Evolutionary conservation across 1,140 invertebrate species (phyloP), one percentile per base, ranked within the genome.

Genomic region (Achroia grisella): DNA sequence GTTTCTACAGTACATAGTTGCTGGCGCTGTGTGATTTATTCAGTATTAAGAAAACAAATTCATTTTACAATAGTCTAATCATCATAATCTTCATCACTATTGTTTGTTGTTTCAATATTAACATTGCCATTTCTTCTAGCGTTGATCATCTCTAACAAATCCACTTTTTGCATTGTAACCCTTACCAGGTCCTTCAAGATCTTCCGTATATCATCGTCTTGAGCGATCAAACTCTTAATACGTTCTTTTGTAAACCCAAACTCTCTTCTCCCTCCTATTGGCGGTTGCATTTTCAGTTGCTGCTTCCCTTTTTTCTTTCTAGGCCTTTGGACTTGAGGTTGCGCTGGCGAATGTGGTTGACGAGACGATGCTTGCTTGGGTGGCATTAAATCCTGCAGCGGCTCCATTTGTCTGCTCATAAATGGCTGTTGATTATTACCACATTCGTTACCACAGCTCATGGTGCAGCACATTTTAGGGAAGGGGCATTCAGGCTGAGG

Each of bases 111-210:
- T 23, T 23, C 17, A 23, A 3, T 23, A 3, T 23, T 23, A 23
- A 23, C 6, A 23, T 23, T 23, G 2, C 12, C 37, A 28, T 49
- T 51, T n/a, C 48, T 51, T 17, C 54, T 67, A 1, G 37, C 17
- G 6, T 67, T 72, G 4, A 76, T 44, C 54, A 71, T 56, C 12
- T 79, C 57, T 44, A 74, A 47, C 23, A 83, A 43, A 45, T 78
- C 71, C 0, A 76, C 75, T 44, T 83, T 83, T 56, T 79, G 68
- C 75, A 83, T 83, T 0, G 79, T 80, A 0, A 83, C 77, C 43
- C 65, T 66, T 2, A 83, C 79, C 1, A 83, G 45, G 30, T 83
- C 79, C 27, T 68, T 81, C 13, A 83, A 56, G 15, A 83, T 83
- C 56, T 79, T 80, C 48, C 71, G 74, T 28, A 84, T 84, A 49